phyloP scores from a whole-genome alignment of 35 echinoderm and acorn worm species.

The Ophiothrix spiculata region DNA sequence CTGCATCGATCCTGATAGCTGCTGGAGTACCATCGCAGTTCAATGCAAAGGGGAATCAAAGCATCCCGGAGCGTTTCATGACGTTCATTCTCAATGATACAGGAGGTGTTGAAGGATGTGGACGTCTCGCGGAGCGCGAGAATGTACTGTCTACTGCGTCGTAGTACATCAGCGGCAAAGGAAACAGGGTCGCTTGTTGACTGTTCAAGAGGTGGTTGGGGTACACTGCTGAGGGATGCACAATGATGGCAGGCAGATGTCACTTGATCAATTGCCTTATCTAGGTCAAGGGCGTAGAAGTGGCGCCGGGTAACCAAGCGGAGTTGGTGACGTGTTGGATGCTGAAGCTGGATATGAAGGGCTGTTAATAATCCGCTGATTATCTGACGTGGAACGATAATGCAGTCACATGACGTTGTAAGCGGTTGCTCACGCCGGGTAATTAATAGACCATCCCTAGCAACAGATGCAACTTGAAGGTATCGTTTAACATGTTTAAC shows the following conservation, averaged over 20 bases:
- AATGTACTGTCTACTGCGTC: conserved; percentile 28
- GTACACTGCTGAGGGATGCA: neutral
- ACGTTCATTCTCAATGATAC: conserved; percentile 50
- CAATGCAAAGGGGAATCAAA: conserved; percentile 22
- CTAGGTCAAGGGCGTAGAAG: conserved; percentile 52
- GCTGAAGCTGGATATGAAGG: conserved; percentile 36
- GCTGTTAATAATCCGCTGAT: conserved; percentile 28
- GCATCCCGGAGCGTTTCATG: conserved; percentile 47
- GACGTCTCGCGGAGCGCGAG: conserved; percentile 47
- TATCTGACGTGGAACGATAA: conserved; percentile 26
- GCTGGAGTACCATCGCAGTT: conserved; percentile 2
- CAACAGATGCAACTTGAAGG: conserved; percentile 21
- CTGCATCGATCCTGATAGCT: neutral
- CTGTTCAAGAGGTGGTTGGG: neutral
- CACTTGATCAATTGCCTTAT: too few relatives aligned
- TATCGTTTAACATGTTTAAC: neutral
- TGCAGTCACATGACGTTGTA: neutral
- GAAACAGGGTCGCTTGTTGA: conserved; percentile 16
- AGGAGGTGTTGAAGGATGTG: conserved; percentile 48
- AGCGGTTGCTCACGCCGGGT: conserved; percentile 3
- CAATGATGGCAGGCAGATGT: too few relatives aligned
- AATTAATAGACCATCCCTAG: conserved; percentile 41
- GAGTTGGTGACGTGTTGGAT: conserved; percentile 51
- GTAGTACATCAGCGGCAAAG: conserved; percentile 59
- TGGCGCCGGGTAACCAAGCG: conserved; percentile 15